Evolutionary conservation across 2,888 invertebrate genomes (phyloP), one percentile per base, ranked within the genome.

Genomic region (Operophtera brumata): DNA sequence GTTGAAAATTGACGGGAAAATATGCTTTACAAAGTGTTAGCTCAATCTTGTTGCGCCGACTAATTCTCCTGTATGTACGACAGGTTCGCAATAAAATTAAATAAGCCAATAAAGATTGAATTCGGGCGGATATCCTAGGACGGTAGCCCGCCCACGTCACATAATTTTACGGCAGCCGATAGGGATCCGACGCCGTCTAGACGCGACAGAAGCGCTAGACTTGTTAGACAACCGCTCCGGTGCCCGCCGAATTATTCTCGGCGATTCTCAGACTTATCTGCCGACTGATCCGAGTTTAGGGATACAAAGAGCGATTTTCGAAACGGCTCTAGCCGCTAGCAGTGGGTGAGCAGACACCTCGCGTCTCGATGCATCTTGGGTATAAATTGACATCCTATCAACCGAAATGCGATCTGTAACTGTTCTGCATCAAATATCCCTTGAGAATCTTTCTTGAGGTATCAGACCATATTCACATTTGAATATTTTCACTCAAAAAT

Each of bases 141-240:
- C 67, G 71, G 70, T 70, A 71, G 67, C 66, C 69, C 75, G 70
- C 73, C 74, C 74, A 71, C 77, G 77, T 83, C 85, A 84, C 83
- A 86, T 86, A 86, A 89, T 88, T 88, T 86, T 82, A 80, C 80
- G 70, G 77, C 75, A 75, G 72, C 78, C 82, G 86, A 85, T 86
- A 84, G 83, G 70, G 80, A 85, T 77, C 82, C 82, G 74, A 72
- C 78, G 59, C 74, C 80, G 89, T 90, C 89, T 90, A 90, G 89
- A 90, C 89, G 67, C 86, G 78, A 89, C 84, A 66, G 68, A 67
- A 71, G 71, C 68, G 69, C 81, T 78, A 84, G 81, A 89, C 84
- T 76, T 60, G 84, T 87, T 74, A 66, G 66, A 71, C 82, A 75
- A 87, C 83, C 61, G 64, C 69, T 77, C 71, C 59, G 61, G 66